Evolutionary conservation across 2,113 vertebrate genomes (phyloP).

Genomic region (western clawed frog (Xenopus tropicalis)): UCB_Xtro_10.0 CM004452.2:29970501-29971000

Average conservation of each 20-base stretch:
- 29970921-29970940: too few species aligned
- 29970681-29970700: conserved; percentile 71
- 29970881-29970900: too few species aligned
- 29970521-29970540: conserved; percentile 70
- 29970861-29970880: too few species aligned
- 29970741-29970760: conserved; percentile 61
- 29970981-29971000: too few species aligned
- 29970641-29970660: conserved; percentile 72
- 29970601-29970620: conserved; percentile 72
- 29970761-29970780: neutral
- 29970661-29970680: conserved; percentile 63
- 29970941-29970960: too few species aligned
- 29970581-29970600: conserved; percentile 68
- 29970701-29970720: conserved; percentile 64
- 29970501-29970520: conserved; percentile 59
- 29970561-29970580: conserved; percentile 68
- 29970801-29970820: conserved; percentile 62
- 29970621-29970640: conserved; percentile 73
- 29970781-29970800: conserved; percentile 56
- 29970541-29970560: conserved; percentile 71
- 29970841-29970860: too few species aligned
- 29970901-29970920: too few species aligned
- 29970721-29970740: conserved; percentile 59
- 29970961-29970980: too few species aligned
- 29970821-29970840: conserved; percentile 64